Evolutionary conservation across 2,797 vertebrate species (phyloP), one percentile per base, ranked within the genome.

Genomic region (Mormyrus hasselquistii): DNA sequence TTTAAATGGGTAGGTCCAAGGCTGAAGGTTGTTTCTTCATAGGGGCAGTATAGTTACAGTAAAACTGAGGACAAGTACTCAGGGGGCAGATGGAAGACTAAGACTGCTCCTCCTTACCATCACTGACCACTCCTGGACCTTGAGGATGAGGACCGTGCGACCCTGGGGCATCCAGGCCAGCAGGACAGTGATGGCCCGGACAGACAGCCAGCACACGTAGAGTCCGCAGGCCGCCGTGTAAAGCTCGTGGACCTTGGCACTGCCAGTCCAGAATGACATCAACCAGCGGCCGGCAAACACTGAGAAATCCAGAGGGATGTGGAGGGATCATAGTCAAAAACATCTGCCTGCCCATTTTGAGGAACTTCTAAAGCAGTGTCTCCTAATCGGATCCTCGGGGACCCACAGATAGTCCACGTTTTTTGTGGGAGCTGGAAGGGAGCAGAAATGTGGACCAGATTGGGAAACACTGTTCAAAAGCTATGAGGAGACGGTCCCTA

Each of bases 181-280:
- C 89, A 99, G 93, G 87, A 99, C 98, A 0, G 98, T 99, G 93
- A 98, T 92, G 0, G 97, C 99, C 41, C 99, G 95, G 92, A 99
- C 98, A 2, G 97, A 97, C 65, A 99, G 95, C 99, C 99, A 99
- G 91, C 99, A 99, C 84, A 99, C 98, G 55, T 99, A 99, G 10
- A 99, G 97, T 87, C 99, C 99, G 88, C 99, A 99, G 0, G 99
- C 98, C 88, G 99, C 98, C 0, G 99, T 99, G 95, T 99, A 99
- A 89, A 99, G 94, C 90, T 99, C 99, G 0, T 99, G 99, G 93
- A 99, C 99, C 96, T 99, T 99, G 90, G 98, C 97, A 91, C 95
- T 97, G 89, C 99, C 99, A 3, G 98, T 99, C 99, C 99, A 99
- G 95, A 99, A 99, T 0, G 98, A 99, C 99, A 99, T 99, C 89